These are phyloP conservation scores for Odontophorus gujanensis DNA, from an alignment of 2,113 vertebrate species.

Conservation along the genomic window DNA sequence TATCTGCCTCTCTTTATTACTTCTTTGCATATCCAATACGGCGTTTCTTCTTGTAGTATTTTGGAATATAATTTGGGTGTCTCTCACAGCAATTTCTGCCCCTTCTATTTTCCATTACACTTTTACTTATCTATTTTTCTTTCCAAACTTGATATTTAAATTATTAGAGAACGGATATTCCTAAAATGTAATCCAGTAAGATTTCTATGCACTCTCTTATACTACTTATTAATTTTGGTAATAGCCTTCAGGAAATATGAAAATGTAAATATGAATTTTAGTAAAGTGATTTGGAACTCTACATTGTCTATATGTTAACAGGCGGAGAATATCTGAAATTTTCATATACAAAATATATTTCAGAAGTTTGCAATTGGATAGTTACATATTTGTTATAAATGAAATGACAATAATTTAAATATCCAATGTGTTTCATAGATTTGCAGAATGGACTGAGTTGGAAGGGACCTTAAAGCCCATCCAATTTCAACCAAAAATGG, in stretches of 20 bases:
- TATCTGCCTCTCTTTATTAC: not conserved
- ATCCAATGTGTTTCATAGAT: not conserved
- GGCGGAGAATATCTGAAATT: not conserved
- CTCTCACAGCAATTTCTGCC: fast-evolving
- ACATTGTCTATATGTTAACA: not conserved
- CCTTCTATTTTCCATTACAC: not conserved
- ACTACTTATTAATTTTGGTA: not conserved
- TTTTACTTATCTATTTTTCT: not conserved
- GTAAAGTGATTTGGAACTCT: not conserved
- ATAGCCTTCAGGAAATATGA: not conserved
- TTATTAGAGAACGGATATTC: not conserved
- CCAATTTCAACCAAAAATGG: too few species aligned
- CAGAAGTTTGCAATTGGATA: not conserved
- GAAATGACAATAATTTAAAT: not conserved
- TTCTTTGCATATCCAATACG: not conserved
- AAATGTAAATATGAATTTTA: not conserved
- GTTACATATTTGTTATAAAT: not conserved
- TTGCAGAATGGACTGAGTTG: not conserved
- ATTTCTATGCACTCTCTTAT: not conserved
- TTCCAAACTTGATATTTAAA: not conserved
- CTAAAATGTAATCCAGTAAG: not conserved
- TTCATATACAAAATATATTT: not conserved
- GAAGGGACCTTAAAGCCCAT: not conserved
- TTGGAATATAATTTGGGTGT: not conserved
- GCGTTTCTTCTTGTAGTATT: not conserved